Base-by-base conservation (phyloP, 2,888 invertebrate species). In the Bibio marci region DNA sequence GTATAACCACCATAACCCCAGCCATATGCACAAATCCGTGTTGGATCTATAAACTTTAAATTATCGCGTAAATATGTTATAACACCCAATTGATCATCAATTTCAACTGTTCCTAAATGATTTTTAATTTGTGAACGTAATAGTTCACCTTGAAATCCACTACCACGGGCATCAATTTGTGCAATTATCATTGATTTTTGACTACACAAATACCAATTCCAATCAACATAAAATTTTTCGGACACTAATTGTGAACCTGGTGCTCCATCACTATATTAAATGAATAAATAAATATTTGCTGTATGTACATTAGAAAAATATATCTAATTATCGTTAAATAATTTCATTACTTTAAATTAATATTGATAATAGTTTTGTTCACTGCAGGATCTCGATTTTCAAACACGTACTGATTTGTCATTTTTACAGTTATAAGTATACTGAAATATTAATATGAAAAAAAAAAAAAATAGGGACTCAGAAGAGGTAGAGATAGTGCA, bases 1-100 rank as follows among this genome's bases (percentile, higher is more conserved):
- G 85, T 76, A 55, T 82, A 90, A 11, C 82, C 91, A 17, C 92
- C 92, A 62, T 90, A 91, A 3, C 87, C 88, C 50, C 58, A 60
- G 8, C 92, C 92, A 69, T 82, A 86, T 41, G 86, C 80, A 42
- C 83, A 88, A 45, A 87, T 78, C 45, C 82, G 75, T 8, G 70
- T 62, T 2, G 74, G 71, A 64, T 90, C 87, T 44, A 91, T 80
- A 62, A 80, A 90, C 55, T 77, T 76, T 38, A 86, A 66, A 49
- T 78, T 78, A 52, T 83, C 78, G 37, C 78, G 71, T 18, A 90
- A 68, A 55, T 82, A 81, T n/a, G 72, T 70, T 15, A 73, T 50
- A 1, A 73, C 73, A 17, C 72, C 73, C 37, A 85, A 71, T 53
- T 83, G 80, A 55, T 86, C 85, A 52, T 79, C 75, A 1, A 83